phyloP scores from a whole-genome alignment of 2,888 invertebrate genomes.

The Homarus gammarus region DNA sequence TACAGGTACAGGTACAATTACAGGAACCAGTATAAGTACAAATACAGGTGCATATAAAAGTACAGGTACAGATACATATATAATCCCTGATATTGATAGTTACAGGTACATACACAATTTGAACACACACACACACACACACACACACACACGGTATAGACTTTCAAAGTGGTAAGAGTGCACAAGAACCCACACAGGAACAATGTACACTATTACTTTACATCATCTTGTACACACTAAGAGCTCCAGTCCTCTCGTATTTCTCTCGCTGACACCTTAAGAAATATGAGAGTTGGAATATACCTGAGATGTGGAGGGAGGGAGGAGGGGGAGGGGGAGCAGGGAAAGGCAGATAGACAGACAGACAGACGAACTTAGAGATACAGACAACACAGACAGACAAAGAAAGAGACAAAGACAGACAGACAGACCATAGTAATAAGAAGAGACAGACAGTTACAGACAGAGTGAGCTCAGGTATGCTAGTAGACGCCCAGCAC shows the following conservation, averaged over 20 bases:
- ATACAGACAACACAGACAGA: constrained; percentile 8
- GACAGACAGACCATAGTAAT: too few relatives aligned
- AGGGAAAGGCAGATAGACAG: constrained; percentile 2
- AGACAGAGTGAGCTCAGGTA: background rate
- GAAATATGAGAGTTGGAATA: too few relatives aligned
- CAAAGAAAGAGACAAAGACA: too few relatives aligned
- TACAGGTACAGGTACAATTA: too few relatives aligned
- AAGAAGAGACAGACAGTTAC: too few relatives aligned
- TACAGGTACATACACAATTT: background rate
- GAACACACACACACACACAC: background rate
- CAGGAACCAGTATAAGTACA: too few relatives aligned
- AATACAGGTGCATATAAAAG: background rate
- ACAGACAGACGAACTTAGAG: constrained; percentile 13
- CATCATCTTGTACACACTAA: too few relatives aligned
- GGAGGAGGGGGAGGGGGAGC: background rate
- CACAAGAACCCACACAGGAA: too few relatives aligned
- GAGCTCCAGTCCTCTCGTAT: too few relatives aligned
- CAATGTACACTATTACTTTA: too few relatives aligned
- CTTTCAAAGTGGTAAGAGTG: too few relatives aligned
- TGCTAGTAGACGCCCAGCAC: background rate
- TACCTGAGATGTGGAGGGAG: background rate
- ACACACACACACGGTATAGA: background rate
- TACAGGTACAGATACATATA: background rate
- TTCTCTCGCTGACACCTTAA: too few relatives aligned
- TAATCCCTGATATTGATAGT: background rate